phyloP scores from a whole-genome alignment of 2,113 vertebrate genomes.

The Machaerirhynchus nigripectus region DNA sequence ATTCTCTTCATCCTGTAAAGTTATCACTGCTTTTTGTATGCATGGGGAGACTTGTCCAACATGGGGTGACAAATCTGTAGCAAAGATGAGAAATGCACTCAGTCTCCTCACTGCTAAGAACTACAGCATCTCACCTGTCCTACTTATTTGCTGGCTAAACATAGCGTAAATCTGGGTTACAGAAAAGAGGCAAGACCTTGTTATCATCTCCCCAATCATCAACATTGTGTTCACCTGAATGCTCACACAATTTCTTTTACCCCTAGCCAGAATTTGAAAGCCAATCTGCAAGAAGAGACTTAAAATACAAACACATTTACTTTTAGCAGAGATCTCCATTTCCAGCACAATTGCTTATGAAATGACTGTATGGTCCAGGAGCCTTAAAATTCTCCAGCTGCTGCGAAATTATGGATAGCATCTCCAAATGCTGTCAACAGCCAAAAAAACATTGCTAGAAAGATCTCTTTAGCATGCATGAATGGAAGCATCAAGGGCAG shows the following conservation, averaged over 20 bases:
- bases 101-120: not conserved
- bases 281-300: not conserved
- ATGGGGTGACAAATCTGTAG: not conserved
- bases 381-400: not conserved
- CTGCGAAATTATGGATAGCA: not conserved
- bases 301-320: not conserved
- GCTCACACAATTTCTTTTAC: not conserved
- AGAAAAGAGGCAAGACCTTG: not conserved
- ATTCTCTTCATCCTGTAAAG: not conserved
- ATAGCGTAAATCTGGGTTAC: not conserved
- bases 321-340: not conserved
- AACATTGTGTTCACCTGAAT: not conserved
- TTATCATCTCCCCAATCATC: not conserved
- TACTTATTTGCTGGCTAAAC: not conserved
- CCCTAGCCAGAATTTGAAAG: not conserved
- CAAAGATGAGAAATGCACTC: not conserved
- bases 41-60: not conserved
- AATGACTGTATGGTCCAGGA: not conserved
- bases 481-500: conserved; percentile 6
- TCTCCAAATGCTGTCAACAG: conserved; percentile 1
- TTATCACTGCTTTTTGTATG: not conserved
- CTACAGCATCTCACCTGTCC: not conserved
- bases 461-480: conserved; percentile 31
- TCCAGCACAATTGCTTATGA: not conserved
- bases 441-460: conserved; percentile 17